phyloP scores from a whole-genome alignment of 2,888 invertebrate species.

The Caenorhabditis becei region DNA sequence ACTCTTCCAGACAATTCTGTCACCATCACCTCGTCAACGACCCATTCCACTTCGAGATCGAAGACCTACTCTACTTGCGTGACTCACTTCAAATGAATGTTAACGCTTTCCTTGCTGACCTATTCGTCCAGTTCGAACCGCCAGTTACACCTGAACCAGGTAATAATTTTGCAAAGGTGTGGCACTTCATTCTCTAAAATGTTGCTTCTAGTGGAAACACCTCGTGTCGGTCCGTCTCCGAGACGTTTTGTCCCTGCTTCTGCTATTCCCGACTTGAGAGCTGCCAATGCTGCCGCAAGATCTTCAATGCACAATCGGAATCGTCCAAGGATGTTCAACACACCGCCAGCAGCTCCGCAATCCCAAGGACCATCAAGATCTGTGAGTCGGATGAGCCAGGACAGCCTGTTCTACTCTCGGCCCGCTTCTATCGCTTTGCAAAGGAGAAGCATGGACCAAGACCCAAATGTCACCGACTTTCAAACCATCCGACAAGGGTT shows the following conservation, averaged over 20 bases:
- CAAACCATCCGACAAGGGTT: slow-evolving; percentile 58
- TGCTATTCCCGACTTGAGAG: slow-evolving; percentile 75
- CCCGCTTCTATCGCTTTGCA: slow-evolving; percentile 59
- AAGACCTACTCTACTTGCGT: slow-evolving; percentile 83
- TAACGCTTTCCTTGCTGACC: slow-evolving; percentile 82
- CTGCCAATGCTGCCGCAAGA: slow-evolving; percentile 75
- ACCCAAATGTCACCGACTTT: slow-evolving; percentile 66
- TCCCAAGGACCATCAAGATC: slow-evolving; percentile 65
- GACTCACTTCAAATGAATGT: slow-evolving; percentile 80
- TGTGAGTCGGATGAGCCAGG: slow-evolving; percentile 72
- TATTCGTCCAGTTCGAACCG: slow-evolving; percentile 82
- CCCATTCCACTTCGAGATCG: slow-evolving; percentile 83
- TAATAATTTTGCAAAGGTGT: slow-evolving; percentile 8
- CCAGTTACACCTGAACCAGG: slow-evolving; percentile 61
- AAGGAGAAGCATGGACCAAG: slow-evolving; percentile 59
- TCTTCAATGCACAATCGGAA: slow-evolving; percentile 48
- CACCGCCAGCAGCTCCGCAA: slow-evolving; percentile 30
- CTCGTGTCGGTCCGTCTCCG: slow-evolving; percentile 65
- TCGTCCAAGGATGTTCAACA: slow-evolving; percentile 35
- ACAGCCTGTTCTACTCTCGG: slow-evolving; percentile 67
- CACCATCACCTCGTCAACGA: slow-evolving; percentile 81
- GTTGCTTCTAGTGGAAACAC: slow-evolving; percentile 58
- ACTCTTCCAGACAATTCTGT: slow-evolving; percentile 81
- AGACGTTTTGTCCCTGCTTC: slow-evolving; percentile 78
- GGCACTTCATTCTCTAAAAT: slow-evolving; percentile 14